Conservation (phyloP, 2,888 invertebrate genomes). For the Dastarcus helophoroides region DNA sequence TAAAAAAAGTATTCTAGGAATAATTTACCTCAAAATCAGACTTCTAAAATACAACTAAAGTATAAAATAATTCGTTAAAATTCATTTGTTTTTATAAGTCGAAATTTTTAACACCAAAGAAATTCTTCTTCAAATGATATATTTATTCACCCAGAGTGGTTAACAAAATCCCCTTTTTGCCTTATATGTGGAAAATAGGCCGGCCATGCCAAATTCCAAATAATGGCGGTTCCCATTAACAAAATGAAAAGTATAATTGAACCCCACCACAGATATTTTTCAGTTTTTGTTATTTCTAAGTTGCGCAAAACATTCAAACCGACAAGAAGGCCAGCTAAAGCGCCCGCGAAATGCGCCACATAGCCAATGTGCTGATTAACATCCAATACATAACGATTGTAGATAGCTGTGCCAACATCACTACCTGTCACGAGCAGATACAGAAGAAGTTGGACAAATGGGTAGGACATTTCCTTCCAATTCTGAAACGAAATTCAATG, state of each 20-base stretch:
- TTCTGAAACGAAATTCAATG: conserved; percentile 56
- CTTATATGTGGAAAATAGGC: conserved; percentile 40
- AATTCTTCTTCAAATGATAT: too few species aligned
- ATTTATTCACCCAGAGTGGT: too few species aligned
- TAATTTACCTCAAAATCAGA: too few species aligned
- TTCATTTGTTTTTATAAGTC: too few species aligned
- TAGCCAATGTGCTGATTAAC: conserved; percentile 76
- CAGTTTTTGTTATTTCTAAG: conserved; percentile 48
- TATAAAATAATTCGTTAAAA: too few species aligned
- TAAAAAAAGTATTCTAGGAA: too few species aligned
- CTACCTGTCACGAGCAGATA: conserved; percentile 69
- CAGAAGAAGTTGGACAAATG: conserved; percentile 70
- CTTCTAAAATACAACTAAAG: too few species aligned
- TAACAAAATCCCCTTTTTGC: too few species aligned
- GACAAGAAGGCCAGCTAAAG: conserved; percentile 67
- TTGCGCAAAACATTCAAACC: conserved; percentile 54
- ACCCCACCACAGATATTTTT: conserved; percentile 51
- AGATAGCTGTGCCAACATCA: conserved; percentile 85
- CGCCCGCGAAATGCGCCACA: conserved; percentile 64
- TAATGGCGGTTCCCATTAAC: conserved; percentile 59
- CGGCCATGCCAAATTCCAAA: conserved; percentile 60
- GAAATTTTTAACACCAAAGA: too few species aligned
- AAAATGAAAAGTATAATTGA: conserved; percentile 57
- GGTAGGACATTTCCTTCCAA: conserved; percentile 95
- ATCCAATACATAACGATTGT: conserved; percentile 67